Conservation (phyloP, 2,113 vertebrate species). For the Felis catus region F.catus_Fca126_mat1.0 CM031420.1:94848501-94849000, state of each 20-base stretch:
- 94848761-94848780: rapidly evolving
- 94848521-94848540: background rate
- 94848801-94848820: background rate
- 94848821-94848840: rapidly evolving
- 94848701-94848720: background rate
- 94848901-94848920: slow-evolving; percentile 97
- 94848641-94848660: background rate
- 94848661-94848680: background rate
- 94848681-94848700: background rate
- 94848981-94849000: slow-evolving; percentile 94
- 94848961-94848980: slow-evolving; percentile 95
- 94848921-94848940: slow-evolving; percentile 96
- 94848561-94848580: background rate
- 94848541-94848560: background rate
- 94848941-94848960: slow-evolving; percentile 95
- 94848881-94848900: slow-evolving; percentile 97
- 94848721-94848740: rapidly evolving
- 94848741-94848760: too few species aligned
- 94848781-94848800: rapidly evolving
- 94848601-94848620: background rate
- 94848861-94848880: slow-evolving; percentile 73
- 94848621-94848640: background rate
- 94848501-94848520: background rate
- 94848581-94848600: background rate
- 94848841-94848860: background rate